These are phyloP conservation scores for Oreochromis tanganicae DNA, from an alignment of 2,113 vertebrate genomes.

Conservation along the genomic window DNA sequence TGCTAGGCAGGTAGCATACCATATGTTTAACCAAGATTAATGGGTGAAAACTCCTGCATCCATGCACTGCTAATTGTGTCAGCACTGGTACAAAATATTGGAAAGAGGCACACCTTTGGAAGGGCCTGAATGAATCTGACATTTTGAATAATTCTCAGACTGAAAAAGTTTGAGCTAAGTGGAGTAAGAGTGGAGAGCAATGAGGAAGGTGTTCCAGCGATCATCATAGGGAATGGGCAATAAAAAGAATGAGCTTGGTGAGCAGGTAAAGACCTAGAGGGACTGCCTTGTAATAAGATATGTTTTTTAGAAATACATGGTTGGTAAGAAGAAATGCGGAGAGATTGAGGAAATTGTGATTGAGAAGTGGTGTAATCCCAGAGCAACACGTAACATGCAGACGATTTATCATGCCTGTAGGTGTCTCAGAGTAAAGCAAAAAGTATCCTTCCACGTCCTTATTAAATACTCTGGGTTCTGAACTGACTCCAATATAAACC, in stretches of 20 bases:
- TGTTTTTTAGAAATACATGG: not conserved
- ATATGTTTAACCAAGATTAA: not conserved
- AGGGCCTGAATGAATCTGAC: not conserved
- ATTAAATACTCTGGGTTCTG: not conserved
- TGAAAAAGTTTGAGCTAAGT: no score
- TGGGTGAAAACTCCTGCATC: not conserved
- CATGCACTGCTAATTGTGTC: not conserved
- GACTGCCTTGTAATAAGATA: not conserved
- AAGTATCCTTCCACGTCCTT: not conserved
- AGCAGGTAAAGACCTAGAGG: not conserved
- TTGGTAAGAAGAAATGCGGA: fast-evolving
- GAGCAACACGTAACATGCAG: not conserved
- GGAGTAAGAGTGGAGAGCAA: no score
- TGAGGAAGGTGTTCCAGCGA: not conserved
- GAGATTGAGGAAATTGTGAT: not conserved
- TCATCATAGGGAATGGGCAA: not conserved
- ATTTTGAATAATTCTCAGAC: no score
- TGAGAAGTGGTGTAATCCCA: not conserved
- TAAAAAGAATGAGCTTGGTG: not conserved
- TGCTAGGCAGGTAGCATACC: not conserved
- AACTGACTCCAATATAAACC: not conserved
- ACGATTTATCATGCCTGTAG: not conserved
- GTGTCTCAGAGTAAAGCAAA: not conserved
- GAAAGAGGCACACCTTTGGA: not conserved
- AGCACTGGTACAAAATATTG: not conserved